Conservation (phyloP, 2,797 vertebrate genomes). For the Lacerta viridis region DNA sequence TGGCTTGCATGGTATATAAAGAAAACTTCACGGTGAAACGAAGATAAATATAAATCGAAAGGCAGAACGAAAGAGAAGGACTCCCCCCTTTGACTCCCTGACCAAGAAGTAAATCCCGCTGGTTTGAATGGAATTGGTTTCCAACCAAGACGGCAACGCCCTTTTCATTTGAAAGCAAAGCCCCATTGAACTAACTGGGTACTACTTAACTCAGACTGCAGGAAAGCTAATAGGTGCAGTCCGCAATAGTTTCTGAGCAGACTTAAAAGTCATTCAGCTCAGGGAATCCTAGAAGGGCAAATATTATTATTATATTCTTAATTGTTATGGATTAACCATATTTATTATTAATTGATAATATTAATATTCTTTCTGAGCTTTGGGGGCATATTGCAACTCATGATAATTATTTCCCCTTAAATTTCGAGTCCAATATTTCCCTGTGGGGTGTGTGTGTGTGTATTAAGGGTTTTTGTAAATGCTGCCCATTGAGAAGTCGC, state of each 20-base stretch:
- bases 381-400: background rate
- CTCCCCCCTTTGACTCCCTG: background rate
- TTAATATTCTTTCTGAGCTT: too few relatives aligned
- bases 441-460: background rate
- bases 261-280: background rate
- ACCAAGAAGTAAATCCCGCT: background rate
- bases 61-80: too few relatives aligned
- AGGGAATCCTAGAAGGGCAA: too few relatives aligned
- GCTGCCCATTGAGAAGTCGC: background rate
- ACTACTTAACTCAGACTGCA: too few relatives aligned
- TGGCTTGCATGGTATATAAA: background rate
- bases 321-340: too few relatives aligned
- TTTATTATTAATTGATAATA: too few relatives aligned
- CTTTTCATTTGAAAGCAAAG: background rate
- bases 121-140: background rate
- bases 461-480: background rate
- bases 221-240: background rate
- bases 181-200: background rate
- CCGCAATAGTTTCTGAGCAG: background rate
- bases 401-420: too few relatives aligned
- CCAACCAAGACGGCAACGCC: too few relatives aligned
- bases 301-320: too few relatives aligned
- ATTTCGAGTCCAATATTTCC: background rate
- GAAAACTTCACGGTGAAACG: background rate
- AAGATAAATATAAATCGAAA: background rate